Evolutionary conservation across 2,888 invertebrate species (phyloP), one percentile per base, ranked within the genome.

Genomic region (Euspilapteryx auroguttella): DNA sequence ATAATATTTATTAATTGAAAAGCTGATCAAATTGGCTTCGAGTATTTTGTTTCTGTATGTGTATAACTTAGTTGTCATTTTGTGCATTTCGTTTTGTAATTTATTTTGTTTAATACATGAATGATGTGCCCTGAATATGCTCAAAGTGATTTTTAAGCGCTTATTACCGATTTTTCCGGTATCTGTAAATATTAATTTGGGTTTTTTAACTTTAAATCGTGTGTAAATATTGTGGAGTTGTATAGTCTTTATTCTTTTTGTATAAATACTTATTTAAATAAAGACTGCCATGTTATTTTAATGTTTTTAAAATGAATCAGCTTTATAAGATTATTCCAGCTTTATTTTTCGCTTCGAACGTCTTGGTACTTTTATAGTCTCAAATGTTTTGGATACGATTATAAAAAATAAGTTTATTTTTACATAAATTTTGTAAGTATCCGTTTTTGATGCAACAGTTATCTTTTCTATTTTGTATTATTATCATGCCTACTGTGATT

Each of bases 161-260:
- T 69, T 68, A 62, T 63, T 73, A 71, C 73, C 73, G 68, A 71
- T 73, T 73, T n/a, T 50, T 71, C 53, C 68, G 73, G 73, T 73
- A 75, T 57, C 48, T 73, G 71, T 73, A 73, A 43, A 75, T 73
- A 69, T 17, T 55, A 51, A 55, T 55, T 68, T 63, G 63, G 66
- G 64, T 61, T 57, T n/a, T n/a, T 49, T 65, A 68, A 55, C 50
- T 56, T 56, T 58, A 59, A 46, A 47, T 20, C 36, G 26, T 75
- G 73, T 75, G 69, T 41, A 71, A 69, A 69, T 46, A 56, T 56
- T 45, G 34, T 34, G 62, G 51, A 64, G 64, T 43, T 57, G 51
- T 58, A 41, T 61, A 55, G 56, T 53, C 54, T 8, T 8, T 50
- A 55, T 61, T 58, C 17, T 8, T 50, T 55, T 61, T 58, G 61